Conservation (phyloP, 2,888 invertebrate genomes). For the Hemistola chrysoprasaria region DNA sequence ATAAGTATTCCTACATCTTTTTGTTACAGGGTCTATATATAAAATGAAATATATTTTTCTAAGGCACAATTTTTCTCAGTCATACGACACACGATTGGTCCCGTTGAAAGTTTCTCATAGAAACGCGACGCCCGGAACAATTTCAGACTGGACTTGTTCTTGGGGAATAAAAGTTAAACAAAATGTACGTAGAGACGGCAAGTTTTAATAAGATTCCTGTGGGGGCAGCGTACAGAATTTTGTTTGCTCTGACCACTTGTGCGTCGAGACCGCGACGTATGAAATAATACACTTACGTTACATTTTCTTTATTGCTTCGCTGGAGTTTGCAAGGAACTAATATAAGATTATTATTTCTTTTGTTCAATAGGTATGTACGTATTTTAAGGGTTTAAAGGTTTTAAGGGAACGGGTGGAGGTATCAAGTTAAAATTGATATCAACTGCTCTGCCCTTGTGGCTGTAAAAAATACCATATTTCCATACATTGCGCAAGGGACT, state of each 20-base stretch:
- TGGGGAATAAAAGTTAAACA: slow-evolving; percentile 49
- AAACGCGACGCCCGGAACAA: slow-evolving; percentile 9
- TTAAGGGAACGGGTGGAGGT: no score
- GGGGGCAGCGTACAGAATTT: slow-evolving; percentile 36
- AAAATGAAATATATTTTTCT: no score
- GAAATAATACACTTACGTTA: slow-evolving; percentile 21
- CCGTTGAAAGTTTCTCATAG: background rate
- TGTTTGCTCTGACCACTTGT: slow-evolving; percentile 37
- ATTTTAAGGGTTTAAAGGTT: no score
- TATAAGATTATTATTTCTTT: slow-evolving; percentile 11
- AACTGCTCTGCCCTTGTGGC: no score
- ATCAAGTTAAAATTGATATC: no score
- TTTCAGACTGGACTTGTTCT: slow-evolving; percentile 10
- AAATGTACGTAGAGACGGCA: slow-evolving; percentile 40
- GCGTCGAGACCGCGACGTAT: slow-evolving; percentile 22
- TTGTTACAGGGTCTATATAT: no score
- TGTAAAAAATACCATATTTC: no score
- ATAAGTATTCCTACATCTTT: no score
- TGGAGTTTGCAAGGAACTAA: slow-evolving; percentile 11
- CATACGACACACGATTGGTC: background rate
- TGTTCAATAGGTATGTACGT: slow-evolving; percentile 27
- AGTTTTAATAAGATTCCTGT: slow-evolving; percentile 53
- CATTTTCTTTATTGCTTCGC: slow-evolving; percentile 21
- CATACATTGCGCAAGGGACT: no score
- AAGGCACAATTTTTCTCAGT: background rate